Base-by-base conservation (phyloP, 2,888 invertebrate genomes). In the Antitype chi region DNA sequence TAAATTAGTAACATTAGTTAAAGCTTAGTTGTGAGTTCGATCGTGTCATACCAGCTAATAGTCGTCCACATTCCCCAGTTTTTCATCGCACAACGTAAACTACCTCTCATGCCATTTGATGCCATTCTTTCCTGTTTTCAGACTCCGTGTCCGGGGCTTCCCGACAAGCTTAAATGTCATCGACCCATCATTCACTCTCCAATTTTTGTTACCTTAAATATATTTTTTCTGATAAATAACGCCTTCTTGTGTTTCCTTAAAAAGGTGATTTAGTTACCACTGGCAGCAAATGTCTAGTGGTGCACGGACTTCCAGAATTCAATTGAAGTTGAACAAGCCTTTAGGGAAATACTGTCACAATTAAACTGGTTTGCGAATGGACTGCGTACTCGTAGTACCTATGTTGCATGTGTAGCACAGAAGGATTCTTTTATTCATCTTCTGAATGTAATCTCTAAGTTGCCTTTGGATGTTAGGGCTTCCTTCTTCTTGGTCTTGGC, bases 81-180 rank as follows among this genome's bases (percentile, higher is more conserved):
- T 23, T 32, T 20, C 13, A 2, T 20, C 9, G 5, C 25, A 25
- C 15, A 17, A 32, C 13, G 8, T n/a, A 11, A 53, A 25, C 8
- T 49, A 15, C 7, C 7, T 32, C 32, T 57, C 2, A 2, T 28
- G 23, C 0, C 17, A 32, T 66, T 9, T 57, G 0, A 1, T 28
- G 23, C 0, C 23, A 32, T 66, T 9, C 1, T 75, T 66, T 66
- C 77, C 17, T 78, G 32, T 25, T 25, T 53, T 25, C 15, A 3
- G 8, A 7, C 4, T 76, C 2, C 0, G 2, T 25, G 17, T 23
- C 2, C 8, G 38, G 9, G 9, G 9, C 23, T 59, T 67, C 9
- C 25, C 25, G 38, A 57, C 23, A n/a, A 28, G 13, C n/a, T 17
- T 75, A 38, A 38, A 78, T 68, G 28, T n/a, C 15, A 43, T 59